A percentile compares a stretch with the other conserved stretches of the same genome.
These are phyloP conservation scores for Papilio helenus DNA, from an alignment of 1,140 invertebrate species.

Conservation along the genomic window DNA sequence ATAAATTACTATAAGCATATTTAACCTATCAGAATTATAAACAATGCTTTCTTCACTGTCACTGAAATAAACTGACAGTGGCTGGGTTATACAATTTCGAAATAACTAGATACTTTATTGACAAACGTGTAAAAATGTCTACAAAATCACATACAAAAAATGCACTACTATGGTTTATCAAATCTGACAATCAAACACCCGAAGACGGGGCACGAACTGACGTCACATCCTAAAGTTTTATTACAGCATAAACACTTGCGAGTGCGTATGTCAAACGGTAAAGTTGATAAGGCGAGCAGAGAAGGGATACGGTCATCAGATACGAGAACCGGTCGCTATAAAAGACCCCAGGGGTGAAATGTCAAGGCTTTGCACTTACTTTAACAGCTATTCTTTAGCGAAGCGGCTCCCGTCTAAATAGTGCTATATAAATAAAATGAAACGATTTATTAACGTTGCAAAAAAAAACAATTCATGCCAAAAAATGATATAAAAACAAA, in stretches of 20 bases:
- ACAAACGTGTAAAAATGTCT: neutral
- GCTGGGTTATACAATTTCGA: too few species aligned
- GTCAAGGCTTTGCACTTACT: slow-evolving; percentile 60
- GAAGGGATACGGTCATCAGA: slow-evolving; percentile 64
- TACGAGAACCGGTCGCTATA: slow-evolving; percentile 49
- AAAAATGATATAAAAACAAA: neutral
- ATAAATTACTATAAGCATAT: too few species aligned
- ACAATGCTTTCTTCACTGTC: too few species aligned
- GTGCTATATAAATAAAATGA: neutral
- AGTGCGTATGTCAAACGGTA: slow-evolving; percentile 48
- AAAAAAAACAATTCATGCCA: neutral
- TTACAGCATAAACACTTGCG: slow-evolving; percentile 54
- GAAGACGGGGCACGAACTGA: neutral
- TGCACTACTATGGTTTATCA: neutral
- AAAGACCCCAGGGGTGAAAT: slow-evolving; percentile 56
- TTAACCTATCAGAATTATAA: too few species aligned
- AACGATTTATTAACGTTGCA: neutral
- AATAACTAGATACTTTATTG: too few species aligned
- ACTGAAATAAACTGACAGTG: too few species aligned
- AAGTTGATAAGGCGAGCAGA: slow-evolving; percentile 48
- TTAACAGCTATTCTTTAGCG: slow-evolving; percentile 48
- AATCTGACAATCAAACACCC: neutral
- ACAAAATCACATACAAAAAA: neutral
- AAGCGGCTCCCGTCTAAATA: slow-evolving; percentile 16
- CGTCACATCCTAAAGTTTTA: slow-evolving; percentile 46